A percentile compares a stretch with the other conserved stretches of the same genome.
phyloP scores from a whole-genome alignment of 2,113 vertebrate genomes.

The Haemorhous mexicanus region DNA sequence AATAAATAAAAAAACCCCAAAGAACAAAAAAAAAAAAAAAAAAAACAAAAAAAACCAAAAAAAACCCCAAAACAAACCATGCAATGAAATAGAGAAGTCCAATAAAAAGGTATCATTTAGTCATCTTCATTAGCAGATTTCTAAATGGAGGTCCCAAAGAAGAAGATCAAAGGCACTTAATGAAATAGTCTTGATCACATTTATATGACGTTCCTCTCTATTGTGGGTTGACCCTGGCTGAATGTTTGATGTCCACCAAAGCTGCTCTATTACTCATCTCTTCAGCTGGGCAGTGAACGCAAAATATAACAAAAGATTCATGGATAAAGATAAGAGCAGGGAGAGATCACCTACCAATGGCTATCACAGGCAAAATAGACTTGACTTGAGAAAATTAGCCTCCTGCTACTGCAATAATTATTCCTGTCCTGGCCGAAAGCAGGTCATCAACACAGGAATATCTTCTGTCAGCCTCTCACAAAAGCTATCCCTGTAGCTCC shows the following conservation, averaged over 20 bases:
- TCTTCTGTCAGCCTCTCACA: not conserved
- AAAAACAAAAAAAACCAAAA: not conserved
- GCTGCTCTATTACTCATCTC: not conserved
- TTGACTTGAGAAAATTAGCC: not conserved
- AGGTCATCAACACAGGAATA: not conserved
- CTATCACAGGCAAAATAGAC: not conserved
- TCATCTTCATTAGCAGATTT: not conserved
- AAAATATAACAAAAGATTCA: not conserved
- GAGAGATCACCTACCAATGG: not conserved
- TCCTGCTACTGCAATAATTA: not conserved
- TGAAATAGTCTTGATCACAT: not conserved
- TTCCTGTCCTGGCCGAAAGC: not conserved
- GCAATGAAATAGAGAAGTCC: not conserved
- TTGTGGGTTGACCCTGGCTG: not conserved
- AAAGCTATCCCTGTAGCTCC: not conserved
- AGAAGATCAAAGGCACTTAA: not conserved
- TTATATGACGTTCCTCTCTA: not conserved
- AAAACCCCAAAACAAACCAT: not conserved
- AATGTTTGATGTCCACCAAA: not conserved
- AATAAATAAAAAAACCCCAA: too few species aligned
- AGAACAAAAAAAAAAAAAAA: too few species aligned
- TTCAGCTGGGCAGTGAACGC: not conserved
- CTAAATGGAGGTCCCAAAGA: not conserved
- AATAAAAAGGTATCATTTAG: not conserved
- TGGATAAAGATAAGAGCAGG: not conserved